phyloP scores from a whole-genome alignment of 1,140 invertebrate species.

The Diabrotica virgifera region DNA sequence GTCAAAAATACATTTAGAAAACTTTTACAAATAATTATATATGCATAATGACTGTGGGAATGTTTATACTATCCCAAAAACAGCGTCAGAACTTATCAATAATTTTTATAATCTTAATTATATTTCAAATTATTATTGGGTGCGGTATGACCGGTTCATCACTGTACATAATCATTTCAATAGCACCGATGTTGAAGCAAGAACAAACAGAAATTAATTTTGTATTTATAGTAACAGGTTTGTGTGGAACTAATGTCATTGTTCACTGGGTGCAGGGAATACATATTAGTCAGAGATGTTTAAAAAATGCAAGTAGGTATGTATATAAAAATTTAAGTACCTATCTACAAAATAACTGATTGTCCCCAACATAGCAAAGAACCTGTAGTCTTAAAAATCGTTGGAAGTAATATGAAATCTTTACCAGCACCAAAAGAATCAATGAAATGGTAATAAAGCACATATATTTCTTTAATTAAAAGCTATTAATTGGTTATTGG shows the following conservation, averaged over 20 bases:
- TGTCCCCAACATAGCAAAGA: too few relatives aligned
- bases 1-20: conserved; percentile 11
- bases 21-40: conserved; percentile 7
- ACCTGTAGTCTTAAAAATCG: too few relatives aligned
- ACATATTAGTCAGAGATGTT: conserved; percentile 42
- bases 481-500: too few relatives aligned
- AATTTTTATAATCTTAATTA: conserved; percentile 28
- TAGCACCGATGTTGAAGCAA: conserved; percentile 40
- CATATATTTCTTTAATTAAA: too few relatives aligned
- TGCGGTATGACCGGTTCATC: conserved; percentile 34
- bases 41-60: conserved; percentile 18
- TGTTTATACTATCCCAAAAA: conserved; percentile 23
- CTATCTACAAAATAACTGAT: too few relatives aligned
- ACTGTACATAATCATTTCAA: conserved; percentile 36
- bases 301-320: conserved; percentile 43
- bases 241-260: conserved; percentile 42
- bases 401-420: too few relatives aligned
- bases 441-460: too few relatives aligned
- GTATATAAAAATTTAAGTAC: neutral
- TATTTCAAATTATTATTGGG: conserved; percentile 39
- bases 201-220: conserved; percentile 45
- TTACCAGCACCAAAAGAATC: too few relatives aligned
- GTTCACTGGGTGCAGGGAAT: conserved; percentile 42
- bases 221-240: conserved; percentile 41
- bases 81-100: conserved; percentile 25